Conservation (phyloP, 1,140 invertebrate species). For the Neodiprion virginianus region DNA sequence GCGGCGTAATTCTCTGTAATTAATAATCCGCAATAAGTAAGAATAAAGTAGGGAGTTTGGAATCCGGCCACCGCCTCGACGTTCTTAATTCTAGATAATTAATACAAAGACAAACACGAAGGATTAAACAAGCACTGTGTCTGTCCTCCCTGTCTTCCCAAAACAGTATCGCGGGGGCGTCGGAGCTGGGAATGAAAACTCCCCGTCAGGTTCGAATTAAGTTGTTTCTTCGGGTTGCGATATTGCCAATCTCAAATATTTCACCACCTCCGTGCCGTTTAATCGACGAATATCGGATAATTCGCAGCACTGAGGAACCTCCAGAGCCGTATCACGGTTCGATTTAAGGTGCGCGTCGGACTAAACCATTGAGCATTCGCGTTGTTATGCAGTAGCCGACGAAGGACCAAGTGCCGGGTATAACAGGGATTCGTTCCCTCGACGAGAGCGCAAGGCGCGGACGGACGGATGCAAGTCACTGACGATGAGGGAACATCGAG, state of each 20-base stretch:
- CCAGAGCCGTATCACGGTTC: constrained; percentile 15
- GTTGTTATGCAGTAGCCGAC: not conserved
- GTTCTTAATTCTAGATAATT: constrained; percentile 64
- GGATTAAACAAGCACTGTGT: constrained; percentile 41
- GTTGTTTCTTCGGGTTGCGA: constrained; percentile 14
- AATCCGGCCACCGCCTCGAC: constrained; percentile 53
- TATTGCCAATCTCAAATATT: not conserved
- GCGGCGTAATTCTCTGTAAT: constrained; percentile 57
- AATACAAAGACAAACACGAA: constrained; percentile 63
- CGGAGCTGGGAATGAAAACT: too few relatives aligned
- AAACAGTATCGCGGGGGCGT: not conserved
- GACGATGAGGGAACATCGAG: constrained; percentile 30
- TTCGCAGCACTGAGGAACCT: constrained; percentile 11
- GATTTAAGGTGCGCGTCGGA: not conserved
- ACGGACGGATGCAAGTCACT: constrained; percentile 58
- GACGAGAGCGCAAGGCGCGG: constrained; percentile 24
- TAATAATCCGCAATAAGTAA: constrained; percentile 64
- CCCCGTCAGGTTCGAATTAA: not conserved
- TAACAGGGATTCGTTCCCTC: not conserved
- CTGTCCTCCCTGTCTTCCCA: constrained; percentile 7
- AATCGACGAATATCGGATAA: constrained; percentile 13
- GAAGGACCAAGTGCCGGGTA: not conserved
- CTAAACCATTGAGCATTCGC: constrained; percentile 12
- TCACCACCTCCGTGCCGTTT: too few relatives aligned
- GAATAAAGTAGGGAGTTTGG: constrained; percentile 53